A percentile compares a stretch with the other conserved stretches of the same genome.
These are phyloP conservation scores for Hypercompe scribonia DNA, from an alignment of 2,888 invertebrate species.

Conservation along the genomic window DNA sequence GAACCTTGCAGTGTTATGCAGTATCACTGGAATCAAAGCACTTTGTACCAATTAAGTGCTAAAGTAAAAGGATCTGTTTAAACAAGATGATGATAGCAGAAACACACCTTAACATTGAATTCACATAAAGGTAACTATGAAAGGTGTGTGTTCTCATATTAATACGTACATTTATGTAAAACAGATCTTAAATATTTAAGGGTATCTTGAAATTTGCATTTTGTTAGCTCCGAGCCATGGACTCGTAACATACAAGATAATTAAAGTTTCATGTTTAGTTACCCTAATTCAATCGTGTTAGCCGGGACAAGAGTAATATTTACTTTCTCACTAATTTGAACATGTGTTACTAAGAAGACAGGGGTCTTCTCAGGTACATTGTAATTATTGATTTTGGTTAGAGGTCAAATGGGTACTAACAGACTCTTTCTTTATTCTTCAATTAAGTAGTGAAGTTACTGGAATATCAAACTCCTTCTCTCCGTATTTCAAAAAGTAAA, in stretches of 20 bases:
- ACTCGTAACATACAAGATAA: neutral
- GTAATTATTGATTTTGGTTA: neutral
- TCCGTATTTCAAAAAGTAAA: too few relatives aligned
- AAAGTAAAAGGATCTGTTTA: too few relatives aligned
- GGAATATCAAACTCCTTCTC: too few relatives aligned
- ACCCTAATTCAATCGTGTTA: neutral
- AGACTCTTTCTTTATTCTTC: too few relatives aligned
- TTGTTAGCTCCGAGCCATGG: neutral
- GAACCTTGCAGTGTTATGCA: too few relatives aligned
- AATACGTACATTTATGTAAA: conserved; percentile 6
- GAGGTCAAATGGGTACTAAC: neutral
- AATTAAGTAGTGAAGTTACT: too few relatives aligned
- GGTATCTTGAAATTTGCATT: conserved; percentile 12
- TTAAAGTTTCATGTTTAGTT: neutral
- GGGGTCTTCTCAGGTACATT: neutral
- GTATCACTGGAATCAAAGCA: too few relatives aligned
- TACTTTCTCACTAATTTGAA: neutral
- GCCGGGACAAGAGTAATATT: neutral
- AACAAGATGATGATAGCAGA: too few relatives aligned
- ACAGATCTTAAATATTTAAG: neutral
- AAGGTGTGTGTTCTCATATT: conserved; percentile 3
- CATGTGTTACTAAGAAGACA: neutral
- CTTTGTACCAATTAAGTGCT: too few relatives aligned
- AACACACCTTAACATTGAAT: neutral
- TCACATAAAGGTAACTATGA: neutral